Evolutionary conservation across 1,140 invertebrate species (phyloP).

Genomic region (Heliothis subflexa): DNA sequence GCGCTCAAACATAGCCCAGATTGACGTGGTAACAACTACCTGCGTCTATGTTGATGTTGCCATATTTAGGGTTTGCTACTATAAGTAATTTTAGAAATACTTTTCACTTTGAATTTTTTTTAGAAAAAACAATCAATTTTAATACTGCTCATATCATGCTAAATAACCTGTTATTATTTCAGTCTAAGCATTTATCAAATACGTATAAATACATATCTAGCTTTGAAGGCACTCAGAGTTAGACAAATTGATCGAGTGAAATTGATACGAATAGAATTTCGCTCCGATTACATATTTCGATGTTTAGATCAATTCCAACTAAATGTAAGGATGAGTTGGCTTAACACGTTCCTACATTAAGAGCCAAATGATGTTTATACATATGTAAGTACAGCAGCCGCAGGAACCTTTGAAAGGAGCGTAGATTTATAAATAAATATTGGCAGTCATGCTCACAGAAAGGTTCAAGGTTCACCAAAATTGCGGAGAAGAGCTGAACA

Average conservation of each 20-base stretch:
- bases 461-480: constrained; percentile 34
- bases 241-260: background rate
- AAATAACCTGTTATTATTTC: too few relatives aligned
- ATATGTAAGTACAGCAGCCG: background rate
- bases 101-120: background rate
- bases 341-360: constrained; percentile 1
- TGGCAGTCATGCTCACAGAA: constrained; percentile 22
- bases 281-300: background rate
- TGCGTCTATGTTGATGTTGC: background rate
- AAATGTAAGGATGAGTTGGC: constrained; percentile 11
- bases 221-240: too few relatives aligned
- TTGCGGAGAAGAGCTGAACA: background rate
- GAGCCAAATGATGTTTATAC: constrained; percentile 21
- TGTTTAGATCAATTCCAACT: constrained; percentile 4
- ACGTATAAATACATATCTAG: too few relatives aligned
- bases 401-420: background rate
- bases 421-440: constrained; percentile 24
- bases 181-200: too few relatives aligned
- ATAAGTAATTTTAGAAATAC: background rate
- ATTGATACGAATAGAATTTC: background rate
- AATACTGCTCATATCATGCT: too few relatives aligned
- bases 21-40: constrained; percentile 25
- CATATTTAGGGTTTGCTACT: background rate
- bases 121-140: too few relatives aligned
- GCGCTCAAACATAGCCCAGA: constrained; percentile 21